phyloP scores from a whole-genome alignment of 2,888 invertebrate genomes.

The Argyra leucocephala region DNA sequence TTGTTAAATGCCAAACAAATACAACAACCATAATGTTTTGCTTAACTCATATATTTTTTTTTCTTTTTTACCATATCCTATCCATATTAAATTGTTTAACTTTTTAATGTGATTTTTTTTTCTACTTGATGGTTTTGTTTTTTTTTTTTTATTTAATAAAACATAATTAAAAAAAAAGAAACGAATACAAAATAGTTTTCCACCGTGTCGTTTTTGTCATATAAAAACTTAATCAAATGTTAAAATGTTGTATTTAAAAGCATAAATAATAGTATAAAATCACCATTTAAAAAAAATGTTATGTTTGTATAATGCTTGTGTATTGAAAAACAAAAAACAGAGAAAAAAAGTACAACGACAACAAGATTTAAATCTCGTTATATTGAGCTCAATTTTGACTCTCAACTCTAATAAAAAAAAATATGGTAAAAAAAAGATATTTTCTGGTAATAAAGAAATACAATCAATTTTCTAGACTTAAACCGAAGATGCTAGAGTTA shows the following conservation, averaged over 20 bases:
- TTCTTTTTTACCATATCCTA: too few species aligned
- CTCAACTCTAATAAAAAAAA: too few species aligned
- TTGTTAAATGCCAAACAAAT: neutral
- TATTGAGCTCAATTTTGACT: too few species aligned
- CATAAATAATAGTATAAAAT: too few species aligned
- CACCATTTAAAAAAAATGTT: too few species aligned
- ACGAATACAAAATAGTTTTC: too few species aligned
- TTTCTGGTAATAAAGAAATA: conserved; percentile 1
- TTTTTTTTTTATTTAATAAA: neutral
- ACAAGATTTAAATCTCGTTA: too few species aligned
- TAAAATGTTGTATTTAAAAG: conserved; percentile 2
- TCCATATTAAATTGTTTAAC: too few species aligned
- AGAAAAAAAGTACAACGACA: too few species aligned
- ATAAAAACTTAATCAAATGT: conserved; percentile 6
- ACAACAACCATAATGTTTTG: neutral
- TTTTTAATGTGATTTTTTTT: neutral
- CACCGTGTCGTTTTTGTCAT: neutral
- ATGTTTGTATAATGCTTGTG: too few species aligned
- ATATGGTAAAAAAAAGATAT: neutral
- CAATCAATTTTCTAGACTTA: neutral
- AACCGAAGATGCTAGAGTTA: neutral
- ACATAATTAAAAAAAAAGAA: neutral
- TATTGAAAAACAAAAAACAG: too few species aligned
- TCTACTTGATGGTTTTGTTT: neutral
- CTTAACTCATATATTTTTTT: too few species aligned